A percentile compares a stretch with the other conserved stretches of the same genome.
Conservation (phyloP, 2,113 vertebrate species). For the Nansenia antarctica region DNA sequence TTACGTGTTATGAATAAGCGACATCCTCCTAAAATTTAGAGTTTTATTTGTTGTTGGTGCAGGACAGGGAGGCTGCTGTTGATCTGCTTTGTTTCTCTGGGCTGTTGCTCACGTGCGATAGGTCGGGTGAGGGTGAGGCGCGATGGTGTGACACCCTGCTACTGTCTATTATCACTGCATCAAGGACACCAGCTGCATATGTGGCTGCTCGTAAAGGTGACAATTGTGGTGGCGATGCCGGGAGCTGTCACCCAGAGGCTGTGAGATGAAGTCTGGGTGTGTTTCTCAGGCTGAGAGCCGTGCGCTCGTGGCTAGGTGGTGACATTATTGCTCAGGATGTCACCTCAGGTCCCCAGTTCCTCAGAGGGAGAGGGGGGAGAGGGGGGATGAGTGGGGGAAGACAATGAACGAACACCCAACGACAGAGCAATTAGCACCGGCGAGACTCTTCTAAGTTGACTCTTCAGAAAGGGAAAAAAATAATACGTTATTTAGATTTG, state of each 20-base stretch:
- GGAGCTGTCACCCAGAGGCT: conserved; percentile 59
- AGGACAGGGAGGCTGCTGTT: neutral
- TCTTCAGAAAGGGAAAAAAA: conserved; percentile 14
- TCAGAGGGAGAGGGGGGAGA: conserved; percentile 44
- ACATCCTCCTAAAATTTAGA: neutral
- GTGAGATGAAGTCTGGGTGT: conserved; percentile 49
- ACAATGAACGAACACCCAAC: conserved; percentile 48
- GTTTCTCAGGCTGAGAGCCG: conserved; percentile 34
- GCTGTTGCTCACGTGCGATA: conserved; percentile 31
- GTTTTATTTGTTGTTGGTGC: conserved; percentile 21
- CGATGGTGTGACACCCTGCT: conserved; percentile 50
- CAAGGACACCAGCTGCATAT: conserved; percentile 57
- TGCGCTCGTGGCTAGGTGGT: conserved; percentile 39
- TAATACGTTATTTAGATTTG: neutral
- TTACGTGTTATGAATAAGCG: neutral
- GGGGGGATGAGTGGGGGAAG: conserved; percentile 51
- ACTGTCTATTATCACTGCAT: conserved; percentile 47
- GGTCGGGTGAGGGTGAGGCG: conserved; percentile 25
- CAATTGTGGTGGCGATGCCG: conserved; percentile 53
- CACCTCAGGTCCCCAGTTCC: conserved; percentile 32
- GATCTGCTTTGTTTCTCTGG: conserved; percentile 22
- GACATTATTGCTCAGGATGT: conserved; percentile 50
- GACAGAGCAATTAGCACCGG: conserved; percentile 69
- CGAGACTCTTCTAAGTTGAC: neutral
- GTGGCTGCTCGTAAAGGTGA: conserved; percentile 66